Evolutionary conservation across 2,888 invertebrate genomes (phyloP).

Genomic region (Nemotelus pantherinus): DNA sequence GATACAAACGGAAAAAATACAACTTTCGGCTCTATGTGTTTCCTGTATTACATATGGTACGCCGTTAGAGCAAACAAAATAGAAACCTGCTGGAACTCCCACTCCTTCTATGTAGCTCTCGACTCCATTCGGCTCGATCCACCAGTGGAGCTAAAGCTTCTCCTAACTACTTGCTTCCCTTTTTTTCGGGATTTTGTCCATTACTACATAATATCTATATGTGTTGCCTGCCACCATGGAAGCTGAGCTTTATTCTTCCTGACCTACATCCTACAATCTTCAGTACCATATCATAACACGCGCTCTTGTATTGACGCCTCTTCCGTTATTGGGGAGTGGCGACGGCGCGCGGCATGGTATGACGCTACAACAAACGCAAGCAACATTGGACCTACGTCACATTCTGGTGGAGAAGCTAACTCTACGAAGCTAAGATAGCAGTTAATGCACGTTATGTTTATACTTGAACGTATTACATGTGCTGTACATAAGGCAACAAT

Average conservation of each 20-base stretch:
- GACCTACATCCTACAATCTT: slow-evolving; percentile 20
- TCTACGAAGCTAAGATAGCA: neutral
- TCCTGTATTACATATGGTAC: no score
- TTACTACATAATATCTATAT: neutral
- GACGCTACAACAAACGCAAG: neutral
- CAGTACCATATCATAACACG: slow-evolving; percentile 16
- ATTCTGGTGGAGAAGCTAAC: neutral
- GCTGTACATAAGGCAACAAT: neutral
- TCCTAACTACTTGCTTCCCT: neutral
- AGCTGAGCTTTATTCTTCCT: slow-evolving; percentile 24
- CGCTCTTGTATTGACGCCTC: neutral
- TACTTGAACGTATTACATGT: neutral
- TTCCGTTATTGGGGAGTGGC: neutral
- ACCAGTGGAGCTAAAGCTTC: neutral
- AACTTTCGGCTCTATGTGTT: no score
- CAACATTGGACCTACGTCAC: neutral
- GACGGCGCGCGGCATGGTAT: neutral
- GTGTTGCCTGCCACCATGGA: neutral
- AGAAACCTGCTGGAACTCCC: neutral
- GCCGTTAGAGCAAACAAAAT: no score
- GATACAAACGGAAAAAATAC: no score
- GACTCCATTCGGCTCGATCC: neutral
- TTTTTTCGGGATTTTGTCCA: neutral
- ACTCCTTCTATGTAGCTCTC: neutral
- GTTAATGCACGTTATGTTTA: slow-evolving; percentile 15